Percentiles rank a stretch among this genome's conserved stretches.
Conservation (phyloP, 2,888 invertebrate genomes). For the Philonicus albiceps region DNA sequence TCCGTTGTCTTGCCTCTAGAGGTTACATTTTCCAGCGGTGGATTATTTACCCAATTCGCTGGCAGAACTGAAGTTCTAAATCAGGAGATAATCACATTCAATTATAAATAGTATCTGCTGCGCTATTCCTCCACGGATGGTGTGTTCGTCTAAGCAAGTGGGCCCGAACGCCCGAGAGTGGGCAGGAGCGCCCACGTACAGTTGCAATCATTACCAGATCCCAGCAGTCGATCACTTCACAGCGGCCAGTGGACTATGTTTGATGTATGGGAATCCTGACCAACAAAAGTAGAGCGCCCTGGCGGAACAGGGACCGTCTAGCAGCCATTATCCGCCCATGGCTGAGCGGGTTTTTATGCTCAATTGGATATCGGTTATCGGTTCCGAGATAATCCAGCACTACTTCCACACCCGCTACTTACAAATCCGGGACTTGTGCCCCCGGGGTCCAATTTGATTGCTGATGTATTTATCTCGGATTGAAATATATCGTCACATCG, state of each 20-base stretch:
- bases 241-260: background rate
- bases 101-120: background rate
- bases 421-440: background rate
- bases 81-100: background rate
- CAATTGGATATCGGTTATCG: slow-evolving; percentile 27
- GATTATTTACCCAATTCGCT: background rate
- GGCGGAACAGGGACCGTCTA: background rate
- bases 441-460: background rate
- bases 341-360: slow-evolving; percentile 15
- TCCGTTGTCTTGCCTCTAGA: background rate
- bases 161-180: background rate
- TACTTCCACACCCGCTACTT: background rate
- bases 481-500: slow-evolving; percentile 15
- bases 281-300: background rate
- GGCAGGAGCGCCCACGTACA: background rate
- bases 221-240: background rate
- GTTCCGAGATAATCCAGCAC: slow-evolving; percentile 4
- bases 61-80: background rate
- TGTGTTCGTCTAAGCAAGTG: background rate
- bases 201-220: background rate
- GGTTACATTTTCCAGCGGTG: background rate
- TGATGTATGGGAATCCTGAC: background rate
- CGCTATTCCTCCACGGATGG: background rate
- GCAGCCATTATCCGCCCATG: slow-evolving; percentile 12
- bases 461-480: slow-evolving; percentile 21